Evolutionary conservation across 2,113 vertebrate species (phyloP), one percentile per base, ranked within the genome.

Genomic region (Chascanopsetta lugubris): DNA sequence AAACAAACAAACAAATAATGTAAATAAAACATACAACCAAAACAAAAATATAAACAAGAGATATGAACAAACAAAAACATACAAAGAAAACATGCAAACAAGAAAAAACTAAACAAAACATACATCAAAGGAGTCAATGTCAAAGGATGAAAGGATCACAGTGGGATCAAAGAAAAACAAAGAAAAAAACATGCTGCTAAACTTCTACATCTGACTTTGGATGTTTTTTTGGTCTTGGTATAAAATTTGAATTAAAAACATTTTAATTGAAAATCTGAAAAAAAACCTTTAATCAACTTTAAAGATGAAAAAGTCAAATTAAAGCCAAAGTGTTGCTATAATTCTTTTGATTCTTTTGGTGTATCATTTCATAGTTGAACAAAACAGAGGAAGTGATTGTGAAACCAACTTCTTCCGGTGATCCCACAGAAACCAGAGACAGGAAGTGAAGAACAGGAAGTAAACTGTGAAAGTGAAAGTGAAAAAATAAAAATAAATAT

Each of bases 131-230:
- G n/a, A n/a, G n/a, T n/a, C 29, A 8, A 30, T 30, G 29, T 30
- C 8, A 5, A n/a, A n/a, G n/a, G 29, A 30, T 30, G 29, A 7
- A 40, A 40, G 15, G 29, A 0, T 10, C 10, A 0, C 40, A 69
- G 68, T 76, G 73, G 71, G 79, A 86, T 69, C 5, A 29, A 27
- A 80, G 71, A 75, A 80, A 73, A 38, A 27, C 8, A 6, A 38
- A 38, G n/a, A n/a, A n/a, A n/a, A n/a, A n/a, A n/a, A n/a, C n/a
- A n/a, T n/a, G n/a, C n/a, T n/a, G n/a, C n/a, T n/a, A n/a, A n/a
- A n/a, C n/a, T n/a, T n/a, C n/a, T n/a, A n/a, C n/a, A n/a, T n/a
- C n/a, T n/a, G n/a, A n/a, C n/a, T n/a, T n/a, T n/a, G n/a, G n/a
- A n/a, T n/a, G n/a, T n/a, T n/a, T n/a, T n/a, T n/a, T n/a, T n/a